Base-by-base conservation (phyloP, 1,140 invertebrate species). In the Sinella curviseta region DNA sequence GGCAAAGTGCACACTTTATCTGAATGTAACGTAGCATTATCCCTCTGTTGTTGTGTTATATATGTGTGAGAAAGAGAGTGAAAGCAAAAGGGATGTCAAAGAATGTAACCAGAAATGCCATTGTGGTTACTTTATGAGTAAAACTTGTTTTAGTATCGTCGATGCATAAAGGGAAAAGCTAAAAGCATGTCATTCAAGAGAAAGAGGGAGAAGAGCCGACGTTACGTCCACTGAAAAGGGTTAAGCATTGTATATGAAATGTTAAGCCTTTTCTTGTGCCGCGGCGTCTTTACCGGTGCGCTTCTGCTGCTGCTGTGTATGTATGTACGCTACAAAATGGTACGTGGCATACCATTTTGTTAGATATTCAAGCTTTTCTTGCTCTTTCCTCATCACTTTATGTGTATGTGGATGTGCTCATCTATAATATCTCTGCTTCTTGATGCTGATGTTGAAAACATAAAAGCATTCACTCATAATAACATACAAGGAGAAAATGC, bases 121-220 rank as follows among this genome's bases (percentile, higher is more conserved):
- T 60, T 60, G 55, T 60, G 55, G 55, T 24, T 60, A 60, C 55
- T 60, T 60, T 60, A 60, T 60, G 55, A 60, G 14, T 3, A 60
- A 60, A 60, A 60, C 14, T 60, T 60, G 55, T 60, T 60, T 60
- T 60, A 60, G 55, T 60, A 70, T 30, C 65, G 26, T 30, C 14
- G 65, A 33, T 70, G 31, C 65, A 30, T 70, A 70, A 70, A 33
- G n/a, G 28, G 31, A 65, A 65, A 8, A 1, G 65, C 65, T 70
- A 33, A 70, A 70, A 70, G 65, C 65, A 70, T 31, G 65, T 70
- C 65, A 70, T 70, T 70, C 65, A 33, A 60, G 39, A 48, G 20
- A 48, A 48, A 48, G 20, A 20, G 20, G 39, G 20, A 48, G 20
- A 20, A n/a, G n/a, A 48, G 17, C 39, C 17, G 39, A 48, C 39